These are phyloP conservation scores for Rhinoptilus africanus DNA, from an alignment of 2,113 vertebrate species.

Conservation along the genomic window DNA sequence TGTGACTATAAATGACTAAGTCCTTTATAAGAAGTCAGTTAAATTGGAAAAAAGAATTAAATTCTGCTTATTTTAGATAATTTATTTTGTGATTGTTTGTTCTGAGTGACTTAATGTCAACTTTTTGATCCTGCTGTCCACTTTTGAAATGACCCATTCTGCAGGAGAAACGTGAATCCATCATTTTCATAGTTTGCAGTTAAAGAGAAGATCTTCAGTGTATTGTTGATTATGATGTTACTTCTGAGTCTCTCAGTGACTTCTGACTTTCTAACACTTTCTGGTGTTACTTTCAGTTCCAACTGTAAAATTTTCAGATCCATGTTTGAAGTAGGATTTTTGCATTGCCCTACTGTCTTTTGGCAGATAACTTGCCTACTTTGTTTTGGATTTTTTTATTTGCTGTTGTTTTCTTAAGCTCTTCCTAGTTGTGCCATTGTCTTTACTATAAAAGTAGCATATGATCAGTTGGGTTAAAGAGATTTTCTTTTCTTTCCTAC, in stretches of 20 bases:
- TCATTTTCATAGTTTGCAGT: neutral
- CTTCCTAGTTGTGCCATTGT: neutral
- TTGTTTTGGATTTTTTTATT: neutral
- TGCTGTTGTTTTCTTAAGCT: neutral
- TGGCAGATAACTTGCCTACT: neutral
- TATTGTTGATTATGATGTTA: neutral
- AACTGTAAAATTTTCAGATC: neutral
- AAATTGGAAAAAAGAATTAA: neutral
- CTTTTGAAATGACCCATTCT: conserved; percentile 13
- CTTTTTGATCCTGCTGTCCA: neutral
- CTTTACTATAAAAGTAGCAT: neutral
- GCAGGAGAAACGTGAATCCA: neutral
- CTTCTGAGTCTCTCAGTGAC: neutral
- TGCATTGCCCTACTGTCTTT: neutral
- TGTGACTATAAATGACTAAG: neutral
- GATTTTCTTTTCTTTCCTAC: neutral
- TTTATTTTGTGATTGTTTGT: neutral
- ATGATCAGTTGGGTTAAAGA: neutral
- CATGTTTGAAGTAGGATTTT: neutral
- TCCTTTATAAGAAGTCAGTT: neutral
- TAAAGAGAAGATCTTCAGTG: neutral
- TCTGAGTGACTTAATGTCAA: neutral
- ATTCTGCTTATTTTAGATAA: neutral
- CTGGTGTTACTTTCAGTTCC: neutral
- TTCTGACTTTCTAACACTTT: neutral